These are phyloP conservation scores for Ceratoteleas bidentatus DNA, from an alignment of 1,140 invertebrate genomes.

Conservation along the genomic window DNA sequence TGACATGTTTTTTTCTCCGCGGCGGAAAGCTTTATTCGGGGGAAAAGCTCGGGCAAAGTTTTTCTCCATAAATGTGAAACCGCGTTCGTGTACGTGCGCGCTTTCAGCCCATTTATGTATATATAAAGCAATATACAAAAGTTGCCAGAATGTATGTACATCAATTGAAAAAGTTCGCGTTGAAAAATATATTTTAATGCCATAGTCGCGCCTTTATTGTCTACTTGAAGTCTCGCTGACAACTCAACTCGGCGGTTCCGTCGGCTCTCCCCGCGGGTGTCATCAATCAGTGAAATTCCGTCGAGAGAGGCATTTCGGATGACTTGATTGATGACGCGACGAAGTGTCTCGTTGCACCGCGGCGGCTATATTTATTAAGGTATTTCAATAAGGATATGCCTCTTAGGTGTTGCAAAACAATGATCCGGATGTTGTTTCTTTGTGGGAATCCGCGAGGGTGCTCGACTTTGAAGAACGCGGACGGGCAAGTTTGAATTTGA, in stretches of 20 bases:
- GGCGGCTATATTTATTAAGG: too few species aligned
- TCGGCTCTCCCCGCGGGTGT: too few species aligned
- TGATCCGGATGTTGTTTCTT: constrained; percentile 24
- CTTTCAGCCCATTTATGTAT: constrained; percentile 56
- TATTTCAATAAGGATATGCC: background rate
- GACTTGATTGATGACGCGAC: too few species aligned
- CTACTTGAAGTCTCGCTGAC: constrained; percentile 27
- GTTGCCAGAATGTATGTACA: constrained; percentile 55
- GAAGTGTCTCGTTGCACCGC: too few species aligned
- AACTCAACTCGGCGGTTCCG: too few species aligned
- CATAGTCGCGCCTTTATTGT: constrained; percentile 37
- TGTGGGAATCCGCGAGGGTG: constrained; percentile 29
- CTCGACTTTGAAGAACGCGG: constrained; percentile 34
- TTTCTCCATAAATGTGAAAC: constrained; percentile 47
- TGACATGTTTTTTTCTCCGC: constrained; percentile 45
- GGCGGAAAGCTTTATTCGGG: constrained; percentile 45
- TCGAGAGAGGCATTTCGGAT: too few species aligned
- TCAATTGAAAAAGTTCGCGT: constrained; percentile 50
- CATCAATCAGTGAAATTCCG: too few species aligned
- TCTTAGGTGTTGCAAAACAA: background rate
- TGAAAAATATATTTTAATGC: constrained; percentile 55
- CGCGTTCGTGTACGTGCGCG: constrained; percentile 39
- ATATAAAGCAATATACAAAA: constrained; percentile 57
- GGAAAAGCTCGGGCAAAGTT: constrained; percentile 53
- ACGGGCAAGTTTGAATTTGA: constrained; percentile 54